Conservation (phyloP, 2,797 vertebrate genomes). For the Chelmon rostratus region DNA sequence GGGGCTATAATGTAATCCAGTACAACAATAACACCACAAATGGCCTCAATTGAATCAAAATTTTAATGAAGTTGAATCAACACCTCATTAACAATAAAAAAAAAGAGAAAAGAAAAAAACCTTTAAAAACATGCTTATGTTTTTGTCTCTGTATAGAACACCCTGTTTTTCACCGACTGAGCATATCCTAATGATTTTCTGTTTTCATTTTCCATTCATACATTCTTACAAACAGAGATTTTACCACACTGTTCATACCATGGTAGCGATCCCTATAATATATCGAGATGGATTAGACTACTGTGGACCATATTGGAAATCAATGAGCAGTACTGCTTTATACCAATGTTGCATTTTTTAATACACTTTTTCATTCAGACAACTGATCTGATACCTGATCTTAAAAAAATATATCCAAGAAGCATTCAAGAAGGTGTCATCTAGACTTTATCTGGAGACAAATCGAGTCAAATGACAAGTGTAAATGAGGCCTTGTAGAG, state of each 20-base stretch:
- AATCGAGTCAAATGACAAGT: too few relatives aligned
- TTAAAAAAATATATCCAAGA: too few relatives aligned
- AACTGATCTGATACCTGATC: too few relatives aligned
- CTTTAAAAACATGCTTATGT: neutral
- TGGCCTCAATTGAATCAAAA: neutral
- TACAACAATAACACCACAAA: neutral
- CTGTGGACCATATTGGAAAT: too few relatives aligned
- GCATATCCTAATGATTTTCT: neutral
- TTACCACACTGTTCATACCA: neutral
- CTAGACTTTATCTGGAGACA: too few relatives aligned
- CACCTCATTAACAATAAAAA: neutral
- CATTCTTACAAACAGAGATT: neutral
- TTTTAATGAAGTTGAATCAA: neutral
- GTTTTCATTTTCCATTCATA: neutral
- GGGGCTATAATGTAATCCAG: neutral
- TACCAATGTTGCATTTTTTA: too few relatives aligned
- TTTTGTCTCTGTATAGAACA: neutral
- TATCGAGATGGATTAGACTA: neutral
- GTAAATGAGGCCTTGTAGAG: too few relatives aligned
- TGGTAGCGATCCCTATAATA: neutral
- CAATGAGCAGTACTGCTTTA: too few relatives aligned
- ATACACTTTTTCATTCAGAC: too few relatives aligned
- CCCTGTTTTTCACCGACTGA: neutral
- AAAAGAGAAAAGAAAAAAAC: too few relatives aligned
- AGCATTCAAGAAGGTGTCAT: too few relatives aligned